Conservation (phyloP, 35 echinoderm and acorn worm species). For the Eucidaris tribuloides region DNA sequence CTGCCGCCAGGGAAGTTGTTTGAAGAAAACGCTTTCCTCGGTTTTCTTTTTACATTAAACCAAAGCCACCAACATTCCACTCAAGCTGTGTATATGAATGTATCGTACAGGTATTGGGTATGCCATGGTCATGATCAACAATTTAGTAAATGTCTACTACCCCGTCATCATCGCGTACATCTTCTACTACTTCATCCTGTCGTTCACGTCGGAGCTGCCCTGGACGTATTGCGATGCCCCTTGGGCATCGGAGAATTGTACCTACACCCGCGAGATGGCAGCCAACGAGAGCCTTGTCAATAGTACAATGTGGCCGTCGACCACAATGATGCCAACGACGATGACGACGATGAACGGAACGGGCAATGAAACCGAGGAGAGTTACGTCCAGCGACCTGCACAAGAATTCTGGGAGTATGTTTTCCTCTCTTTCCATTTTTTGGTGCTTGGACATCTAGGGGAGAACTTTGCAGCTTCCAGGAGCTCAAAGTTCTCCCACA, state of each 20-base stretch:
- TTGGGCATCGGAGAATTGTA: constrained; percentile 8
- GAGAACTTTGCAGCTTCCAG: no score
- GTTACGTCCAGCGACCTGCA: neutral
- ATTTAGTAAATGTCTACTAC: constrained; percentile 25
- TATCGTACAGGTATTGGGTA: constrained; percentile 13
- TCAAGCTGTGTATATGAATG: no score
- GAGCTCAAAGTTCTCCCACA: no score
- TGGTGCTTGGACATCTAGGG: no score
- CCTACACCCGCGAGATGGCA: neutral
- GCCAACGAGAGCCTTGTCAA: no score
- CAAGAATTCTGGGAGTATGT: constrained; percentile 31
- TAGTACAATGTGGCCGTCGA: no score
- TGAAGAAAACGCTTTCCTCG: no score
- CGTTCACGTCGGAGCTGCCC: neutral
- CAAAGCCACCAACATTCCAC: neutral
- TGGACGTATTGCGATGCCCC: constrained; percentile 7
- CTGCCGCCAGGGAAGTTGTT: no score
- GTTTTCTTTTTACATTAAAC: neutral
- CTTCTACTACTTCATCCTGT: constrained; percentile 29
- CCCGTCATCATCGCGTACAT: constrained; percentile 25
- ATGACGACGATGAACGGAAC: neutral
- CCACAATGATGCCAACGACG: no score
- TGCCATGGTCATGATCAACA: constrained; percentile 27
- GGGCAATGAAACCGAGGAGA: neutral
- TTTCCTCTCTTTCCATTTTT: neutral